Percentiles rank a stretch among this genome's conserved stretches.
Conservation (phyloP, 2,113 vertebrate species). For the Sporophila hypoxantha region DNA sequence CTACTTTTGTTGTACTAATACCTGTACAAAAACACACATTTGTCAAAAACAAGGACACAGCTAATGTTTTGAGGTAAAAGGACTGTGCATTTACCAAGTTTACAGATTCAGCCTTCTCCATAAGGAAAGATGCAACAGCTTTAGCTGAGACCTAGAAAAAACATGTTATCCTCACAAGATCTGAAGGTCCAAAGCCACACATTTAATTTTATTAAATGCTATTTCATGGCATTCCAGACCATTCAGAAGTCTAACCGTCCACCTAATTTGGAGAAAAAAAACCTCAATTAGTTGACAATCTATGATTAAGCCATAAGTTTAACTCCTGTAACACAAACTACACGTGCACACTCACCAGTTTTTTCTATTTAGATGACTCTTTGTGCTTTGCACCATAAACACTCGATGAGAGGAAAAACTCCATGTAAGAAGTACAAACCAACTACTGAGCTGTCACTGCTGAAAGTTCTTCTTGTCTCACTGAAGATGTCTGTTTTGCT, state of each 20-base stretch:
- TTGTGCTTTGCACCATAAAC: not conserved
- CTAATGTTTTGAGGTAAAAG: not conserved
- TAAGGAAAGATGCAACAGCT: not conserved
- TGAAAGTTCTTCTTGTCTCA: not conserved
- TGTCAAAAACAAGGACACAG: not conserved
- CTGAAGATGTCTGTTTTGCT: no score
- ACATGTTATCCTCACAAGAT: not conserved
- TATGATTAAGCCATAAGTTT: not conserved
- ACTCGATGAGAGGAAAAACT: not conserved
- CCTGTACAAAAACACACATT: not conserved
- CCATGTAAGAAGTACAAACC: not conserved
- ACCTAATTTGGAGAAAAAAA: not conserved
- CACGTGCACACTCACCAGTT: accelerated
- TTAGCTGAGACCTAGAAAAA: not conserved
- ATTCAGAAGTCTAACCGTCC: not conserved
- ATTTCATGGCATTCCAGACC: not conserved
- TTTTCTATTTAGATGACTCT: not conserved
- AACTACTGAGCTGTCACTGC: not conserved
- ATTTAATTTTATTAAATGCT: not conserved
- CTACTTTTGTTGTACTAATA: not conserved
- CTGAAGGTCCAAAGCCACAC: not conserved
- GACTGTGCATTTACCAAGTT: not conserved
- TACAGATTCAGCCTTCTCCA: not conserved
- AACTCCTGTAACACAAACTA: not conserved
- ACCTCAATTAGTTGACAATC: not conserved